Percentiles rank a stretch among this genome's conserved stretches.
These are phyloP conservation scores for Linnaemya vulpina DNA, from an alignment of 2,888 invertebrate genomes.

Conservation along the genomic window DNA sequence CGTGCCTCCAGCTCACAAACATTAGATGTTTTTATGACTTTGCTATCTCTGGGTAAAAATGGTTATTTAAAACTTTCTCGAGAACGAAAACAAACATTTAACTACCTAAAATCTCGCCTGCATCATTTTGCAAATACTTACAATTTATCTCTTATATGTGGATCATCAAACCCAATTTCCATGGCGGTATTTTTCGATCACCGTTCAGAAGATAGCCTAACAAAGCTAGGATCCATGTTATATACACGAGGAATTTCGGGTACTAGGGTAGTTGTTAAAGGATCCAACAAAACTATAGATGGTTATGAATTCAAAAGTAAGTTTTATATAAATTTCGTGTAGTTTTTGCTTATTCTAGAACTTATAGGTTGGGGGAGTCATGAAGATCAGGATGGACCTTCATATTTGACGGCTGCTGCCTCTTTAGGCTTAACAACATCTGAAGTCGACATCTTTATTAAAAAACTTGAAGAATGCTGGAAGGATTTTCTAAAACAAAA, in stretches of 20 bases:
- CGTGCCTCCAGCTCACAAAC: constrained; percentile 89
- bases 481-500: constrained; percentile 46
- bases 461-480: constrained; percentile 85
- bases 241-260: constrained; percentile 89
- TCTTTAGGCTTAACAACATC: constrained; percentile 86
- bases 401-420: constrained; percentile 90
- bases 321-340: constrained; percentile 46
- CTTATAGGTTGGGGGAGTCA: constrained; percentile 89
- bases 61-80: constrained; percentile 86
- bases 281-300: constrained; percentile 84
- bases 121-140: constrained; percentile 84
- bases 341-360: constrained; percentile 12
- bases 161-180: constrained; percentile 88
- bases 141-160: constrained; percentile 82
- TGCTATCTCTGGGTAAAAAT: constrained; percentile 87
- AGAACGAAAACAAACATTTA: constrained; percentile 85
- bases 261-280: constrained; percentile 85
- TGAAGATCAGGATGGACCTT: constrained; percentile 80
- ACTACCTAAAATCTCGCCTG: constrained; percentile 85
- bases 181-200: constrained; percentile 84
- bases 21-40: constrained; percentile 90
- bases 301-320: constrained; percentile 85
- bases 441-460: constrained; percentile 88
- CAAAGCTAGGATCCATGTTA: constrained; percentile 87
- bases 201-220: constrained; percentile 75